Evolutionary conservation across 2,888 invertebrate species (phyloP), one percentile per base, ranked within the genome.

Genomic region (Cenopis cana): DNA sequence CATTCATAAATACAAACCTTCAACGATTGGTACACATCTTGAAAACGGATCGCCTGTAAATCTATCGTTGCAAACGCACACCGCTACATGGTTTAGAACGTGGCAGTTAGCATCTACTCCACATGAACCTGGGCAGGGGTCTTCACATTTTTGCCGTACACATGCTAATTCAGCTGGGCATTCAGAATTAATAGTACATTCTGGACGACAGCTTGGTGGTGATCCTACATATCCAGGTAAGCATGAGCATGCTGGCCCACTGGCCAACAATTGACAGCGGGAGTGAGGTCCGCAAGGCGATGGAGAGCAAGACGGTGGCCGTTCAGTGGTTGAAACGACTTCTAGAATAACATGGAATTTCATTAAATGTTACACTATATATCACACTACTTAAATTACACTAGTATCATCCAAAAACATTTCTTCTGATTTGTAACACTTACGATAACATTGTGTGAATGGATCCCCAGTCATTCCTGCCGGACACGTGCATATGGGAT

Each of bases 281-380:
- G 97, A 96, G 85, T 97, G 96, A 1, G 97, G 96, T 20, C 98
- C 98, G 81, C 98, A 98, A 0, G 97, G 97, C 24, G 97, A 97
- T 61, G 97, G 97, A 36, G 94, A 94, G 83, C 97, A 97, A 20
- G 96, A 96, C 74, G 96, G 96, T 75, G 96, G 95, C 72, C 95
- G 93, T 82, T 95, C 95, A 0, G 96, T 96, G 65, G 91, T 85
- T 69, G 88, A 77, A 78, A 82, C 85, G 74, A 89, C 88, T 77
- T 85, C 89, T 89, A 76, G 73, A 87, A 85, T 73, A 50, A 57
- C 46, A 46, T 46, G n/a, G 1, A 46, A n/a, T 8, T n/a, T 46
- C 46, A 46, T 46, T 5, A 46, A 46, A n/a, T 6, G n/a, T 12
- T 46, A 8, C n/a, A n/a, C n/a, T n/a, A n/a, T n/a, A n/a, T n/a